phyloP scores from a whole-genome alignment of 2,113 vertebrate genomes.

The Aspidoscelis tigris region DNA sequence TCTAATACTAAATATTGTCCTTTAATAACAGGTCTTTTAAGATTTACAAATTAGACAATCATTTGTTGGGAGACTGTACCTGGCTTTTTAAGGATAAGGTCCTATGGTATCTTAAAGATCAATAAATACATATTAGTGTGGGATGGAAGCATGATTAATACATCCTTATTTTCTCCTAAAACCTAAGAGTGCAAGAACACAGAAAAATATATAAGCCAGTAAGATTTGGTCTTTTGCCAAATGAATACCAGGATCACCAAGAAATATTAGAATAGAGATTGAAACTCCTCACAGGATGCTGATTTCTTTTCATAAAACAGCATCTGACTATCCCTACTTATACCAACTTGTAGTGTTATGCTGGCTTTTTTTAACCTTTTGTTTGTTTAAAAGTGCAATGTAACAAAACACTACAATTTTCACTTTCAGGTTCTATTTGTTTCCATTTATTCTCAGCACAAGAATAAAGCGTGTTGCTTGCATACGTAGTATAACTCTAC shows the following conservation, averaged over 20 bases:
- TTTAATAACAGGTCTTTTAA: not conserved
- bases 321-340: not conserved
- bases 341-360: not conserved
- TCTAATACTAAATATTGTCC: not conserved
- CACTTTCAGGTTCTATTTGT: not conserved
- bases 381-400: not conserved
- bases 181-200: not conserved
- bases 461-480: not conserved
- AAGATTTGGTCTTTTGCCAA: not conserved
- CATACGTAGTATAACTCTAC: not conserved
- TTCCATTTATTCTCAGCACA: not conserved
- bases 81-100: not conserved
- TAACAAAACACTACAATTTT: not conserved
- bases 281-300: not conserved
- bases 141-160: not conserved
- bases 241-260: not conserved
- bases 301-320: not conserved
- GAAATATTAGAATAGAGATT: not conserved
- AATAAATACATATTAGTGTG: not conserved
- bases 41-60: not conserved
- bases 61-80: not conserved
- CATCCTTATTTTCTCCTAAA: not conserved
- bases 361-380: not conserved
- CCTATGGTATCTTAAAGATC: not conserved
- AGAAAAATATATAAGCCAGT: not conserved